Conservation (phyloP, 1,140 invertebrate genomes). For the Gonatopus flavifemur region DNA sequence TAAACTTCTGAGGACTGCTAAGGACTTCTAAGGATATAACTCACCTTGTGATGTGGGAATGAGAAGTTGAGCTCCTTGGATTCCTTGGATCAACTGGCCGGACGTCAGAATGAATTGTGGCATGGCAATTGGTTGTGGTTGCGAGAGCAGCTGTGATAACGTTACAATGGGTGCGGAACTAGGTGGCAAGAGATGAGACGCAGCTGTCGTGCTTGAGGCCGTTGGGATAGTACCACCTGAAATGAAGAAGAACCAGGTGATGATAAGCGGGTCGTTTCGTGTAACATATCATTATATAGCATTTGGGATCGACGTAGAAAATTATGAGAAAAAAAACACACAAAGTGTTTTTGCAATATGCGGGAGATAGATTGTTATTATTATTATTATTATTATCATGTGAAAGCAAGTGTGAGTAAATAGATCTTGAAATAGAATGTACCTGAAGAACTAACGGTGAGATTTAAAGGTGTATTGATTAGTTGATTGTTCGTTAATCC, state of each 20-base stretch:
- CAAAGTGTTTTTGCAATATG: too few relatives aligned
- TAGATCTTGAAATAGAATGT: conserved; percentile 29
- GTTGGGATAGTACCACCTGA: conserved; percentile 54
- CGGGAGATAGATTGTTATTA: too few relatives aligned
- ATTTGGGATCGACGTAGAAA: too few relatives aligned
- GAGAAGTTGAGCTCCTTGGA: conserved; percentile 88
- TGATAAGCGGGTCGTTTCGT: too few relatives aligned
- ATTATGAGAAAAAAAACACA: too few relatives aligned
- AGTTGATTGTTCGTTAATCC: conserved; percentile 66
- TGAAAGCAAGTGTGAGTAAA: too few relatives aligned
- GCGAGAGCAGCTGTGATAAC: conserved; percentile 61
- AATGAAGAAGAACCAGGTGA: conserved; percentile 2
- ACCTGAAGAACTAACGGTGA: conserved; percentile 74
- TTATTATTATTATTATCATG: too few relatives aligned
- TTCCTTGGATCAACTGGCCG: conserved; percentile 86
- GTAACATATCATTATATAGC: too few relatives aligned
- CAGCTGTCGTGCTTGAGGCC: conserved; percentile 54
- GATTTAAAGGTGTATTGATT: conserved; percentile 77
- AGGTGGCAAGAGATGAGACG: conserved; percentile 51
- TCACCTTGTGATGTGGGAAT: conserved; percentile 93
- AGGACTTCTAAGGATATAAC: conserved; percentile 2
- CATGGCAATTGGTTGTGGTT: conserved; percentile 73
- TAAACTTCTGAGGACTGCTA: too few relatives aligned
- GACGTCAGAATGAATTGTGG: conserved; percentile 89
- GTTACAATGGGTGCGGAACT: conserved; percentile 55